Evolutionary conservation across 1,140 invertebrate genomes (phyloP).

Genomic region (Littorina saxatilis): DNA sequence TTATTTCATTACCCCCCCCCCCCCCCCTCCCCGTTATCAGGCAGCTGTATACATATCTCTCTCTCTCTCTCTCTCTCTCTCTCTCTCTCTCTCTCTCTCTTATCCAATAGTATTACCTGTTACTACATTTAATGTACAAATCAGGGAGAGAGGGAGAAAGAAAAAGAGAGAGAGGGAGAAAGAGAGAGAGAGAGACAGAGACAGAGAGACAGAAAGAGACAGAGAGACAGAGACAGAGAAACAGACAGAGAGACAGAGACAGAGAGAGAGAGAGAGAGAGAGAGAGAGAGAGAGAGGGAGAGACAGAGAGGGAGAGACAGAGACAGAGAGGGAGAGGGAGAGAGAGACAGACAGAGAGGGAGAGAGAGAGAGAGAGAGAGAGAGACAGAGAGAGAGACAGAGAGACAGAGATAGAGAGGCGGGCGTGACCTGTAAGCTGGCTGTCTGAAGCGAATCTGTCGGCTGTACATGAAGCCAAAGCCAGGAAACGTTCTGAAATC

Average conservation of each 20-base stretch:
- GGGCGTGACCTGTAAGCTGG: conserved; percentile 5
- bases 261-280: neutral
- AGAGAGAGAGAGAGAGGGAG: conserved; percentile 17
- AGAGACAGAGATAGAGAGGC: neutral
- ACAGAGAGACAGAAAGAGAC: conserved; percentile 11
- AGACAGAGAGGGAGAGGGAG: conserved; percentile 24
- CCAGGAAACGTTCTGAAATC: conserved; percentile 9
- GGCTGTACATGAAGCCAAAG: conserved; percentile 12
- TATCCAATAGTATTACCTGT: neutral
- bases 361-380: conserved; percentile 33
- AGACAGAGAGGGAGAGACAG: neutral
- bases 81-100: conserved; percentile 13
- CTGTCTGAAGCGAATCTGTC: neutral
- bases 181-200: conserved; percentile 33
- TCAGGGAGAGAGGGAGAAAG: too few species aligned
- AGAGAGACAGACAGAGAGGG: conserved; percentile 33
- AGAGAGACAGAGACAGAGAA: neutral
- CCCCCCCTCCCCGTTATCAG: too few species aligned
- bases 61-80: conserved; percentile 35
- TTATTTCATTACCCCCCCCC: too few species aligned
- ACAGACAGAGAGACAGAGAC: neutral
- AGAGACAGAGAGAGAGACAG: neutral
- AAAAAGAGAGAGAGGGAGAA: too few species aligned
- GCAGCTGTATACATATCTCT: conserved; percentile 5
- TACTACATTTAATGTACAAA: neutral